Conservation (phyloP, 1,140 invertebrate species). For the Sinonovacula constricta region DNA sequence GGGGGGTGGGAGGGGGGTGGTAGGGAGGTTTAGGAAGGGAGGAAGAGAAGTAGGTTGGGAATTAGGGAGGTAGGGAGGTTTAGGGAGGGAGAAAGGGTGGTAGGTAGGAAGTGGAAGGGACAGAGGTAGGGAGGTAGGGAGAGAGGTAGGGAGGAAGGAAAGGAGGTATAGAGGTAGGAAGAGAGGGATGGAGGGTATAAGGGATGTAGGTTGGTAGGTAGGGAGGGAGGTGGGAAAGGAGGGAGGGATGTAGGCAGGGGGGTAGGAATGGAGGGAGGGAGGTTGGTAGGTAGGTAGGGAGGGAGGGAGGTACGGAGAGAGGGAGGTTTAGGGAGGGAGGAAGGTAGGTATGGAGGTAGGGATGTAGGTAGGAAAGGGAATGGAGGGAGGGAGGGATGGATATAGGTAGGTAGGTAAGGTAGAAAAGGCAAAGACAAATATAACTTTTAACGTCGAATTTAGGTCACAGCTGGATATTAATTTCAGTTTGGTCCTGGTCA, state of each 20-base stretch:
- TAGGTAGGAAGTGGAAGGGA: background rate
- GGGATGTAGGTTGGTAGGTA: background rate
- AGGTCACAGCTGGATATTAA: too few species aligned
- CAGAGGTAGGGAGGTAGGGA: background rate
- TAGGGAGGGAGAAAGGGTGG: background rate
- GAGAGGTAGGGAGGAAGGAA: background rate
- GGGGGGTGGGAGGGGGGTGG: background rate
- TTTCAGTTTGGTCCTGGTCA: too few species aligned
- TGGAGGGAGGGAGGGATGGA: too few species aligned
- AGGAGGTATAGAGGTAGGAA: background rate
- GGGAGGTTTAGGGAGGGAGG: too few species aligned
- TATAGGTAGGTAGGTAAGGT: too few species aligned
- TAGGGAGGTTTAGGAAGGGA: background rate
- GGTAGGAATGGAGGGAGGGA: conserved; percentile 40
- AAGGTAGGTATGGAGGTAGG: too few species aligned
- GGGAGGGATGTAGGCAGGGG: background rate
- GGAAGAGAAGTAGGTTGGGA: background rate
- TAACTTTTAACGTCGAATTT: too few species aligned
- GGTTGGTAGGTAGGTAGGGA: background rate
- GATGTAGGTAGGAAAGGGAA: too few species aligned
- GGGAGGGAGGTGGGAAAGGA: background rate
- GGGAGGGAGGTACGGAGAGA: conserved; percentile 1
- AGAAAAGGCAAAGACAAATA: too few species aligned
- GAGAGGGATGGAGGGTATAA: background rate
- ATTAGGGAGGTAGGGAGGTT: background rate